Conservation (phyloP, 2,888 invertebrate genomes). For the Amblyjoppa fuscipennis region DNA sequence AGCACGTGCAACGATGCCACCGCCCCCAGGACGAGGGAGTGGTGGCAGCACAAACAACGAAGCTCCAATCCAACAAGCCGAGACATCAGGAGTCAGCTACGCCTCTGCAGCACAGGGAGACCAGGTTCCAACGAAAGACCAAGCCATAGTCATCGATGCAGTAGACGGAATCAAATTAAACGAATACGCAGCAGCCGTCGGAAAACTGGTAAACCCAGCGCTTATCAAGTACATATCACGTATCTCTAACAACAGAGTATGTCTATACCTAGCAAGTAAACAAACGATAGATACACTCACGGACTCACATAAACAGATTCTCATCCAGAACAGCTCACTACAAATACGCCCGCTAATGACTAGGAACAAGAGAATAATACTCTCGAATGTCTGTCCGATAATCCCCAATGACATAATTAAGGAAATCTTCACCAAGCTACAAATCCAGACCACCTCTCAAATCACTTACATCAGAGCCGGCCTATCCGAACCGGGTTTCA, state of each 20-base stretch:
- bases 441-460: conserved; percentile 49
- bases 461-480: conserved; percentile 63
- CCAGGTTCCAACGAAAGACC: conserved; percentile 35
- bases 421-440: conserved; percentile 51
- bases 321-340: conserved; percentile 7
- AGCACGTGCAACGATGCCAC: background rate
- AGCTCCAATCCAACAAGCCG: background rate
- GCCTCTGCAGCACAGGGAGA: conserved; percentile 23
- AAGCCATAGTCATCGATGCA: conserved; percentile 46
- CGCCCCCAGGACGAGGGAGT: background rate
- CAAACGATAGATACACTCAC: conserved; percentile 28
- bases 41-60: background rate
- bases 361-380: conserved; percentile 53
- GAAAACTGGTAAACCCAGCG: conserved; percentile 24
- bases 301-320: conserved; percentile 43
- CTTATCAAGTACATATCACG: conserved; percentile 45
- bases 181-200: conserved; percentile 48
- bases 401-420: conserved; percentile 63
- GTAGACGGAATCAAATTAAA: conserved; percentile 34
- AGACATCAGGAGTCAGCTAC: conserved; percentile 11
- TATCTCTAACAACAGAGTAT: conserved; percentile 53
- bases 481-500: conserved; percentile 57
- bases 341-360: conserved; percentile 59
- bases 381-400: conserved; percentile 67
- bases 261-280: conserved; percentile 53